Percentiles rank a stretch among this genome's conserved stretches.
These are phyloP conservation scores for Lycaena phlaeas DNA, from an alignment of 2,888 invertebrate genomes.

Conservation along the genomic window DNA sequence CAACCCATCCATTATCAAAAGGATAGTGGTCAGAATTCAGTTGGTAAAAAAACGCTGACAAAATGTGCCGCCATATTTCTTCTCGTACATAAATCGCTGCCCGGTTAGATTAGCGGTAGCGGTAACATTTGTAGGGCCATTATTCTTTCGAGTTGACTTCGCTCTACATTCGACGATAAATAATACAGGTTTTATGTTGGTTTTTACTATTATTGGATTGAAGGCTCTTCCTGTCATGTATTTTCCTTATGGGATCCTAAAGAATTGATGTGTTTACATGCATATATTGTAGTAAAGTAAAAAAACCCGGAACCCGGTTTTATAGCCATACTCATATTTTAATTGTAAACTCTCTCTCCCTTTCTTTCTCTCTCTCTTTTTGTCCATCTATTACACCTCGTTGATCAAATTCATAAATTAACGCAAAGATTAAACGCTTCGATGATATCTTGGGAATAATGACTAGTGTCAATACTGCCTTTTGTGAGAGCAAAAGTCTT, in stretches of 20 bases:
- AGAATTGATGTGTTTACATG: too few species aligned
- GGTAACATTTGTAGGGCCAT: conserved; percentile 32
- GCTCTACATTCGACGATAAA: conserved; percentile 40
- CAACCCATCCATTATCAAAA: conserved; percentile 5
- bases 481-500: too few species aligned
- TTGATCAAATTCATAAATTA: too few species aligned
- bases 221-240: conserved; percentile 34
- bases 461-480: too few species aligned
- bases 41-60: conserved; percentile 21
- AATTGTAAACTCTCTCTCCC: too few species aligned
- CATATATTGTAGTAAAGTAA: too few species aligned
- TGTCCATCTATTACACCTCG: too few species aligned
- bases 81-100: conserved; percentile 23
- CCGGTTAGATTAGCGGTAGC: conserved; percentile 25
- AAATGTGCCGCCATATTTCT: conserved; percentile 23
- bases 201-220: conserved; percentile 62
- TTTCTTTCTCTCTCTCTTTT: too few species aligned
- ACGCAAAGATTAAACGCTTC: too few species aligned
- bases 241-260: conserved; percentile 23
- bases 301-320: too few species aligned
- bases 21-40: conserved; percentile 10
- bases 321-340: too few species aligned
- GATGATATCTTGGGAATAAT: too few species aligned
- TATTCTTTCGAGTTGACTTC: conserved; percentile 29
- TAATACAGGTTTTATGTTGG: conserved; percentile 53